Percentiles rank a stretch among this genome's conserved stretches.
Evolutionary conservation across 1,140 invertebrate species (phyloP).

Genomic region (Bombyx mori): DNA sequence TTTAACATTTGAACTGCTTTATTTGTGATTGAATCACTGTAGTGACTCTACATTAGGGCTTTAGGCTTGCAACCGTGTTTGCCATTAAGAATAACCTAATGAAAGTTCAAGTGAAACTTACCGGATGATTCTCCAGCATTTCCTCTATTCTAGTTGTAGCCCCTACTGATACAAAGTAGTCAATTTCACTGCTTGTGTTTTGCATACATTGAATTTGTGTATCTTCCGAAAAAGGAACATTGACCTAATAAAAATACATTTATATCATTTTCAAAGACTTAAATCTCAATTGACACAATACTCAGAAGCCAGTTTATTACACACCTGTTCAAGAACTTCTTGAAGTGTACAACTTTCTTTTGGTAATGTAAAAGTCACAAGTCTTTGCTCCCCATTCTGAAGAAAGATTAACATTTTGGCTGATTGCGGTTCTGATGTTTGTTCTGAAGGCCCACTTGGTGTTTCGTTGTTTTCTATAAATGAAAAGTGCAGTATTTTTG

Average conservation of each 20-base stretch:
- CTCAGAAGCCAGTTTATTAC: neutral
- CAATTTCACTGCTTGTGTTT: slow-evolving; percentile 78
- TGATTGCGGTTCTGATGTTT: slow-evolving; percentile 70
- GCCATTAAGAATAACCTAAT: too few species aligned
- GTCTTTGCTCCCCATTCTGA: slow-evolving; percentile 80
- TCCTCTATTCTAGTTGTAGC: slow-evolving; percentile 65
- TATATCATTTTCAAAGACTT: neutral
- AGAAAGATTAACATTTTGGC: slow-evolving; percentile 84
- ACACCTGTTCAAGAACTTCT: slow-evolving; percentile 81
- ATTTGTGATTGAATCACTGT: too few species aligned
- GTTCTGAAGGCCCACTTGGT: slow-evolving; percentile 40
- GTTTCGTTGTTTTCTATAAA: slow-evolving; percentile 41
- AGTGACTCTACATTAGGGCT: too few species aligned
- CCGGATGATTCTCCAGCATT: slow-evolving; percentile 65
- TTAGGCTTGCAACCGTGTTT: too few species aligned
- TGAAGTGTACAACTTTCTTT: slow-evolving; percentile 84
- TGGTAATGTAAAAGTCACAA: slow-evolving; percentile 84
- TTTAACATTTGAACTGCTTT: too few species aligned
- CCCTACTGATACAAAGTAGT: slow-evolving; percentile 81
- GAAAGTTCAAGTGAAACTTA: slow-evolving; percentile 22
- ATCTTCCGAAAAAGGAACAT: slow-evolving; percentile 75
- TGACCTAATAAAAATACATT: slow-evolving; percentile 63
- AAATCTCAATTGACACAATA: too few species aligned
- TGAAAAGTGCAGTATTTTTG: slow-evolving; percentile 3
- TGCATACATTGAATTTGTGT: slow-evolving; percentile 79